Conservation (phyloP, 2,113 vertebrate species). For the Hiodon alosoides region DNA sequence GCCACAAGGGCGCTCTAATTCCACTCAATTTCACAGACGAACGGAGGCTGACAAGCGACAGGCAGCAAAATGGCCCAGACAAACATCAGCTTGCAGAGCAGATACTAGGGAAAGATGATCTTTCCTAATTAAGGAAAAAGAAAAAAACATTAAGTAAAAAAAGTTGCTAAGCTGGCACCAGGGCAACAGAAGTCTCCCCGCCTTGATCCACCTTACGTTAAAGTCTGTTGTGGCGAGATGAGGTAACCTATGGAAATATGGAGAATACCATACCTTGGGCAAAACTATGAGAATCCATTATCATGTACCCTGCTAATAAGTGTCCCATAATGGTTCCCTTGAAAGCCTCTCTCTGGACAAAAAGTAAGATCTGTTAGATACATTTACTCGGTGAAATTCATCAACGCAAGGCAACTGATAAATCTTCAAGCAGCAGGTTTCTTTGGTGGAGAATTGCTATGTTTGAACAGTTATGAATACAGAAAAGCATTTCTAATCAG, state of each 20-base stretch:
- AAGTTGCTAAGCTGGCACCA: not conserved
- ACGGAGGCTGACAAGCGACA: constrained; percentile 20
- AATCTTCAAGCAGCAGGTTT: too few species aligned
- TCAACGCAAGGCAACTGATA: too few species aligned
- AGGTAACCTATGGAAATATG: not conserved
- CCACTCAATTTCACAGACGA: constrained; percentile 24
- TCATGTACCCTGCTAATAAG: not conserved
- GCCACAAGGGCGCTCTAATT: constrained; percentile 19
- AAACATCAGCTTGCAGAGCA: constrained; percentile 7
- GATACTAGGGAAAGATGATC: not conserved
- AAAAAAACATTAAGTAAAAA: not conserved
- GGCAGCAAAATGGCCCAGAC: constrained; percentile 12
- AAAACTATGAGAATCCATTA: not conserved
- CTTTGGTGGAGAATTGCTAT: too few species aligned
- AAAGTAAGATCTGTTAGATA: not conserved
- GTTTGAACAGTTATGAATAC: too few species aligned
- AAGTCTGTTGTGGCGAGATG: constrained; percentile 1
- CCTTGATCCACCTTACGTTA: not conserved
- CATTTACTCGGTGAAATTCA: too few species aligned
- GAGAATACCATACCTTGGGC: not conserved
- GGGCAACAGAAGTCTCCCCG: not conserved
- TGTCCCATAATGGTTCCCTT: not conserved
- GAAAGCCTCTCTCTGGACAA: not conserved
- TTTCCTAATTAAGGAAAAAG: constrained; percentile 8
- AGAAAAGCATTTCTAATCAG: not conserved